phyloP scores from a whole-genome alignment of 1,140 invertebrate genomes.

The Homalodisca vitripennis region DNA sequence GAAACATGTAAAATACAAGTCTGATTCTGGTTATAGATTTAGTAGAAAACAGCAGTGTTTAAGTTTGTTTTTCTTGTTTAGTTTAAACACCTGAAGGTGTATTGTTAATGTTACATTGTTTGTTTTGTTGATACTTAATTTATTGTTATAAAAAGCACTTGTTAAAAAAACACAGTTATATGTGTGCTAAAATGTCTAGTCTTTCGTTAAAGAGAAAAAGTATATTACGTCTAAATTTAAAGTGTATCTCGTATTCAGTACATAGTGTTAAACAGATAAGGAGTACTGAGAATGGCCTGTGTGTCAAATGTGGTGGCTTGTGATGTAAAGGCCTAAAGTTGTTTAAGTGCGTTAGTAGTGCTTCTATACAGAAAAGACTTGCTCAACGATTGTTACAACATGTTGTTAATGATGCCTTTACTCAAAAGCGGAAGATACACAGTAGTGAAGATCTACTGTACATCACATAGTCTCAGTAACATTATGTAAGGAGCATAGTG shows the following conservation, averaged over 20 bases:
- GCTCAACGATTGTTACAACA: slow-evolving; percentile 22
- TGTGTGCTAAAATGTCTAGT: slow-evolving; percentile 21
- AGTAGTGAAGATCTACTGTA: not conserved
- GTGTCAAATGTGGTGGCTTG: too few species aligned
- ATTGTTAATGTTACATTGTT: slow-evolving; percentile 24
- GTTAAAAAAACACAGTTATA: slow-evolving; percentile 19
- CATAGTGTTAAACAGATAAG: slow-evolving; percentile 3
- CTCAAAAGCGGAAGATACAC: not conserved
- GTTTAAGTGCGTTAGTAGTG: slow-evolving; percentile 20
- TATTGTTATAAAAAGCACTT: slow-evolving; percentile 18
- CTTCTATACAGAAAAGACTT: slow-evolving; percentile 19
- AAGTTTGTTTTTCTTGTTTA: slow-evolving; percentile 23
- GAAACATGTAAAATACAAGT: not conserved
- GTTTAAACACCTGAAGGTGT: slow-evolving; percentile 7
- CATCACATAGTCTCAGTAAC: slow-evolving; percentile 5
- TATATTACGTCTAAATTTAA: slow-evolving; percentile 5
- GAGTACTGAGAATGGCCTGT: too few species aligned
- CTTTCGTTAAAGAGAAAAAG: slow-evolving; percentile 9
- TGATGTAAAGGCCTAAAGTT: slow-evolving; percentile 15
- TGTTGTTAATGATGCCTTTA: slow-evolving; percentile 21
- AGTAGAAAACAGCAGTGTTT: slow-evolving; percentile 3
- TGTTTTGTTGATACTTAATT: slow-evolving; percentile 24
- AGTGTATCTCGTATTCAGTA: too few species aligned
- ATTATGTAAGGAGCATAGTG: not conserved
- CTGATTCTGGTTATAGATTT: not conserved